A percentile compares a stretch with the other conserved stretches of the same genome.
Conservation (phyloP, 2,113 vertebrate genomes). For the Catharus minimus region DNA sequence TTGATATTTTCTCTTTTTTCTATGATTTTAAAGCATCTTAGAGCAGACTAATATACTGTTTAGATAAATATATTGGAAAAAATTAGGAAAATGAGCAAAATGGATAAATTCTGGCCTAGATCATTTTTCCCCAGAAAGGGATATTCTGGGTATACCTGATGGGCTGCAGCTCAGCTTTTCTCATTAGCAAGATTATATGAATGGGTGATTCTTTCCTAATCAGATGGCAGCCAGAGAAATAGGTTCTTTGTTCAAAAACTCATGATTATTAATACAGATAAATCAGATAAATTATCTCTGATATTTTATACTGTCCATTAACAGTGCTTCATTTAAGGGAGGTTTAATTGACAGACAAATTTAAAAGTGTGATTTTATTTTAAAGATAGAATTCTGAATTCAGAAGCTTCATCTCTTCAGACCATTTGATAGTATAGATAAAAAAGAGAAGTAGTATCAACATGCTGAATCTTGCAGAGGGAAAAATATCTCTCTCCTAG, state of each 20-base stretch:
- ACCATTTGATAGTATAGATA: not conserved
- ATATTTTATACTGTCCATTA: not conserved
- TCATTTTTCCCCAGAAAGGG: not conserved
- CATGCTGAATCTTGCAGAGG: not conserved
- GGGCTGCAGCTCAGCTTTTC: not conserved
- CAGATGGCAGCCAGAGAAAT: not conserved
- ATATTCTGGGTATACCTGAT: not conserved
- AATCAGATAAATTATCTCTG: not conserved
- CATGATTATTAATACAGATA: not conserved
- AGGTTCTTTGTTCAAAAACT: not conserved
- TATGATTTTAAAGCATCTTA: not conserved
- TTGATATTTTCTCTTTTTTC: not conserved
- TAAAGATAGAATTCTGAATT: not conserved
- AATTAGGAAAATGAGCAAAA: not conserved
- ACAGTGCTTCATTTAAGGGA: not conserved
- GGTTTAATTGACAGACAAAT: not conserved
- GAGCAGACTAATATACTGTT: not conserved
- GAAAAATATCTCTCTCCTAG: slow-evolving; percentile 1
- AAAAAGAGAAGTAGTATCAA: not conserved
- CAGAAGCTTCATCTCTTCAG: not conserved
- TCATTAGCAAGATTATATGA: not conserved
- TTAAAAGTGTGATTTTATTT: not conserved
- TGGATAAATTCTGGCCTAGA: not conserved
- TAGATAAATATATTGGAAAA: not conserved
- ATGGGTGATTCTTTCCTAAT: not conserved